These are phyloP conservation scores for Electrona antarctica DNA, from an alignment of 2,113 vertebrate genomes.

Conservation along the genomic window DNA sequence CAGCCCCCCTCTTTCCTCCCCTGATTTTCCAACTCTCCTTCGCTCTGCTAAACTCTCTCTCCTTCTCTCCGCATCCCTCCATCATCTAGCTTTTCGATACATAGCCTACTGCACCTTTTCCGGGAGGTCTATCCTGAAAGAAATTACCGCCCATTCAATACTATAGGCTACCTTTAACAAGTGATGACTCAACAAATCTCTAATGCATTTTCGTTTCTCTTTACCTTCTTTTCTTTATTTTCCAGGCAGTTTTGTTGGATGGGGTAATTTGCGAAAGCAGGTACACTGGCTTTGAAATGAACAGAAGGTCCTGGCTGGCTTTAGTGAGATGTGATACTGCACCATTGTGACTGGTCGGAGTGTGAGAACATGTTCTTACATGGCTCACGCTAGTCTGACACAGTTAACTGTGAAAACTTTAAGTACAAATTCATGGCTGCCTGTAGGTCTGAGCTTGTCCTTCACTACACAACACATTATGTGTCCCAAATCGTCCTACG, in stretches of 20 bases:
- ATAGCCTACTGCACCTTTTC: too few relatives aligned
- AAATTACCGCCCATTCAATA: conserved; percentile 32
- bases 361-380: conserved; percentile 31
- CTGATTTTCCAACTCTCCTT: not conserved
- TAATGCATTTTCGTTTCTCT: conserved; percentile 33
- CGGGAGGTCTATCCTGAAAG: conserved; percentile 9
- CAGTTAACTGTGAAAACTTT: not conserved
- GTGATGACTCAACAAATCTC: conserved; percentile 38
- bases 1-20: not conserved
- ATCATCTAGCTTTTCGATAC: too few relatives aligned
- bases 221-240: conserved; percentile 13
- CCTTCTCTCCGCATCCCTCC: not conserved
- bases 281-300: conserved; percentile 16
- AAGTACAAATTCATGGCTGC: not conserved
- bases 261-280: conserved; percentile 36
- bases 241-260: conserved; percentile 25
- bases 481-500: not conserved
- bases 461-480: not conserved
- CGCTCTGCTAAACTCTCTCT: not conserved
- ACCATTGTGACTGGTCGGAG: conserved; percentile 9
- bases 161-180: conserved; percentile 45
- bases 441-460: not conserved
- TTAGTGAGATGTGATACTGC: conserved; percentile 5
- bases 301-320: conserved; percentile 22
- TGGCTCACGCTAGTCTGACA: conserved; percentile 28